Base-by-base conservation (phyloP, 1,140 invertebrate genomes). In the Plectrocnemia conspersa region DNA sequence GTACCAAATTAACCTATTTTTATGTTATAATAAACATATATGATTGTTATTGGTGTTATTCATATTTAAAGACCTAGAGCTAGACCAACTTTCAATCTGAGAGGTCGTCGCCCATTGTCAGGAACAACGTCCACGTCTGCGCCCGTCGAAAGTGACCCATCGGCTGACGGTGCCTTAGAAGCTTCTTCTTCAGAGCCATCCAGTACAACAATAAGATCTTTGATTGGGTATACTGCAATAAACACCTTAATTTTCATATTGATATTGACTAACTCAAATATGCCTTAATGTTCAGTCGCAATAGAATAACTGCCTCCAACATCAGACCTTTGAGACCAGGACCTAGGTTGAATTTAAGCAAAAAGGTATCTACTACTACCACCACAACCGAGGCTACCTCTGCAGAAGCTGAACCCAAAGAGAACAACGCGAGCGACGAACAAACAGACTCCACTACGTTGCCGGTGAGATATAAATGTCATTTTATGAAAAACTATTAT, bases 201-300 rank as follows among this genome's bases (percentile, higher is more conserved):
- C 25, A 54, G 52, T 33, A 53, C 54, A 7, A 60, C 54, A 16
- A 44, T 44, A 4, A 55, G 24, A 44, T 36, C 55, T 15, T 13
- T 58, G 11, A 13, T 49, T 10, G 42, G 55, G 59, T 61, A 53
- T 56, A n/a, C n/a, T n/a, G n/a, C n/a, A 47, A n/a, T 41, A 6
- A 15, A 6, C n/a, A 19, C 19, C 7, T 6, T 23, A 44, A n/a
- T 6, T 40, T 40, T 7, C 36, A 40, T 32, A 32, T 32, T 32
- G 9, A 32, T 32, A 32, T n/a, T n/a, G n/a, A n/a, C n/a, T n/a
- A n/a, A n/a, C n/a, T n/a, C n/a, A n/a, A n/a, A n/a, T n/a, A n/a
- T n/a, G n/a, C n/a, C n/a, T n/a, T n/a, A n/a, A n/a, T n/a, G n/a
- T n/a, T n/a, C n/a, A n/a, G n/a, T n/a, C n/a, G n/a, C n/a, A n/a